These are phyloP conservation scores for Gymnorhina tibicen DNA, from an alignment of 2,113 vertebrate species.

Conservation along the genomic window DNA sequence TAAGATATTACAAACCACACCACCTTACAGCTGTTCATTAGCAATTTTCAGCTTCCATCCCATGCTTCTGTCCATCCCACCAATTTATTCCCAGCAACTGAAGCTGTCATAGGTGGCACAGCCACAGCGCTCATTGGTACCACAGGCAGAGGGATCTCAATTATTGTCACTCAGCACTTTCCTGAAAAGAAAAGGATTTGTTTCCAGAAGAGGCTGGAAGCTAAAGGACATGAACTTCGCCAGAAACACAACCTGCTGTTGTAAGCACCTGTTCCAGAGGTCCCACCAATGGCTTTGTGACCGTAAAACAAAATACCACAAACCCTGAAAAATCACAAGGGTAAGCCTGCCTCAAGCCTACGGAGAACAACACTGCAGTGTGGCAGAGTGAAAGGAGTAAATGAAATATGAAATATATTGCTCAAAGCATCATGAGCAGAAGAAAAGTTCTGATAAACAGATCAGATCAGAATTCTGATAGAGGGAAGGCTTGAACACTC, in stretches of 20 bases:
- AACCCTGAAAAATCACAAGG: neutral
- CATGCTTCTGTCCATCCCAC: neutral
- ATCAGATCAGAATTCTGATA: neutral
- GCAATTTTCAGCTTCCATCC: neutral
- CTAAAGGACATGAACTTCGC: neutral
- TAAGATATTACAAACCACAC: neutral
- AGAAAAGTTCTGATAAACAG: neutral
- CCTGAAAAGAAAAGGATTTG: neutral
- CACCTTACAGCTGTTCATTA: neutral
- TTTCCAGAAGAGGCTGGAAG: neutral
- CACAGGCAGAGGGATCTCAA: neutral
- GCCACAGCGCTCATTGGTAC: neutral
- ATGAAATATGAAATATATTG: neutral
- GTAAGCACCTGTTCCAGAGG: neutral
- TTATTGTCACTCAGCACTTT: neutral
- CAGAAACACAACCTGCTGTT: neutral
- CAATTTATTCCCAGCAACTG: neutral
- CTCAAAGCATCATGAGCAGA: neutral
- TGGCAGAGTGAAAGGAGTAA: neutral
- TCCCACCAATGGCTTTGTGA: neutral
- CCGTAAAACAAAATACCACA: neutral
- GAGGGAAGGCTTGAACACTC: neutral
- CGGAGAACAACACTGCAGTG: neutral
- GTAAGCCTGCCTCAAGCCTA: neutral
- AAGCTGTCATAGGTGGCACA: neutral